Conservation (phyloP, 2,113 vertebrate genomes). For the Zapornia atra region DNA sequence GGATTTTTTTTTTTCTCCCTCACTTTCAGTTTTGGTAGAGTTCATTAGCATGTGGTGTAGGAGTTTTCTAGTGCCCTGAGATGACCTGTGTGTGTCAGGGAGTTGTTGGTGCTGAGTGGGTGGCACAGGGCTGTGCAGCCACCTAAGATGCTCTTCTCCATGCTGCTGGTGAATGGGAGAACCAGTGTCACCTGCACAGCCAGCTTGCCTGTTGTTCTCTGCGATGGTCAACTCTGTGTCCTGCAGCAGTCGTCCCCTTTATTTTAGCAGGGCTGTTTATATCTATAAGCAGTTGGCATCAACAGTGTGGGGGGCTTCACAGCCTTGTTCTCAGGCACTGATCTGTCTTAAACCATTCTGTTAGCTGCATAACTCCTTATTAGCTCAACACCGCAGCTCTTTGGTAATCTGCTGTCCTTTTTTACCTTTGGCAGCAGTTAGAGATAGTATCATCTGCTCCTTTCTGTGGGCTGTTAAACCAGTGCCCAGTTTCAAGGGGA, state of each 20-base stretch:
- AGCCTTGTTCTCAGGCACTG: neutral
- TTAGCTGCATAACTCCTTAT: neutral
- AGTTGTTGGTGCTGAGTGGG: neutral
- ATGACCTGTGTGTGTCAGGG: neutral
- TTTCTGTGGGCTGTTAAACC: neutral
- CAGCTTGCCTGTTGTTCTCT: neutral
- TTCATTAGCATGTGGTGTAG: neutral
- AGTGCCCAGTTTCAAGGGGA: neutral
- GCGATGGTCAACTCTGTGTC: neutral
- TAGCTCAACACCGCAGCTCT: neutral
- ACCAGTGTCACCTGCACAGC: neutral
- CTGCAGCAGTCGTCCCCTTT: neutral
- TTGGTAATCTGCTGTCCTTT: neutral
- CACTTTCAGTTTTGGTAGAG: neutral
- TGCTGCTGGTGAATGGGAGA: accelerated
- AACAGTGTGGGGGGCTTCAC: neutral
- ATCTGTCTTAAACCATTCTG: neutral
- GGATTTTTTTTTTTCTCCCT: neutral
- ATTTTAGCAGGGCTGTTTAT: neutral
- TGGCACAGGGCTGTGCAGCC: neutral
- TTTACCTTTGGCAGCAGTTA: neutral
- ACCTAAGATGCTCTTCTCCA: neutral
- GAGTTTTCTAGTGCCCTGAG: neutral
- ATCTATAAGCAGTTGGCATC: neutral
- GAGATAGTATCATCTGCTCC: neutral